Base-by-base conservation (phyloP, 2,888 invertebrate genomes). In the Unio pictorum region DNA sequence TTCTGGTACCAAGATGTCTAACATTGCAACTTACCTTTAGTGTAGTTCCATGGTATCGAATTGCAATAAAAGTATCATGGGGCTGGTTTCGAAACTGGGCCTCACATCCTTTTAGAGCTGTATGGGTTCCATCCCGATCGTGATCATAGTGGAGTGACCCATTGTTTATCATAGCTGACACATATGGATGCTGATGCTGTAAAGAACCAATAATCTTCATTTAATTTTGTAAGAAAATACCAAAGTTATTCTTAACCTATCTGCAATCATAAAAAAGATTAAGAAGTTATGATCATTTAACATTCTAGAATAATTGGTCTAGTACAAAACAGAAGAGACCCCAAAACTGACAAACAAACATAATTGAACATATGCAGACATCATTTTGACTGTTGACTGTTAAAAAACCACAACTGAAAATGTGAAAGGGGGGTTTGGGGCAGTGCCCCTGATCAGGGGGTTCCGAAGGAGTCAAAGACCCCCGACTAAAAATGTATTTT, bases 81-180 rank as follows among this genome's bases (percentile, higher is more conserved):
- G 96, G 94, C 66, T 93, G 89, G 92, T 98, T 98, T 67, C 99
- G 92, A 90, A 99, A 95, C 88, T 97, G 96, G 15, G 96, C 95
- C 90, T 98, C 97, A 91, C 99, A 99, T 45, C 99, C 99, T 23
- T 97, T 95, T 20, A 99, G 90, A 91, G 98, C 96, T 0, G 99
- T 99, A 90, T 98, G 98, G 0, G 99, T 99, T 63, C 99, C 99
- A 91, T 99, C 99, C 61, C 95, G 92, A 89, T 99, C 99, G 90
- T 99, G 99, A 91, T 99, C 99, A 90, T 99, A 99, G 88, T 95
- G 94, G 74, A 96, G 92, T 3, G 95, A 93, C 23, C 99, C 99
- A 91, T 99, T 99, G 91, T 97, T 98, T 4, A 99, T 93, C 98
- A 99, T 99, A 4, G 96, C 97, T 68, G 98, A 98, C 84, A 99